These are phyloP conservation scores for Clavelina lepadiformis DNA, from an alignment of 23 tunicate species.

Conservation along the genomic window DNA sequence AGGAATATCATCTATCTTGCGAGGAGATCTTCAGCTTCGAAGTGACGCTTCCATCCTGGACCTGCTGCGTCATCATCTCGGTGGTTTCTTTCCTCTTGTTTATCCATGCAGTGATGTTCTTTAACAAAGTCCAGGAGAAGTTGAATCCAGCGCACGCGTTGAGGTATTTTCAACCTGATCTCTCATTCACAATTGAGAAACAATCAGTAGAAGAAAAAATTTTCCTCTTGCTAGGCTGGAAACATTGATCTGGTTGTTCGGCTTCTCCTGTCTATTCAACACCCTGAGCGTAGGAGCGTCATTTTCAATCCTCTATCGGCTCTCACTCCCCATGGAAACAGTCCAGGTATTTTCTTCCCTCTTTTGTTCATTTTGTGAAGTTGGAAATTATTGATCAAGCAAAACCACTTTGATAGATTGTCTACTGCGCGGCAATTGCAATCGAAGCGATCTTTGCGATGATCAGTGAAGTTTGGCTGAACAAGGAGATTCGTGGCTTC, in stretches of 20 bases:
- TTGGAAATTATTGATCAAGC: too few relatives aligned
- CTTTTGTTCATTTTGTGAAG: too few relatives aligned
- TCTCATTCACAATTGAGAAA: neutral
- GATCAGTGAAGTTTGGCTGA: slow-evolving; percentile 56
- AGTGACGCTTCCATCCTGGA: slow-evolving; percentile 23
- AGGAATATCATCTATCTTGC: slow-evolving; percentile 22
- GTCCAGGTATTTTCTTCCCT: too few relatives aligned
- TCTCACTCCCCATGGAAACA: too few relatives aligned
- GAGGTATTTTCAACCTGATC: slow-evolving; percentile 17
- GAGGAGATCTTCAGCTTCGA: slow-evolving; percentile 14
- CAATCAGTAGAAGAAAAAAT: neutral
- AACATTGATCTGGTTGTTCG: slow-evolving; percentile 47
- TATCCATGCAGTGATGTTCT: slow-evolving; percentile 10
- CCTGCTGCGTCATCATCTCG: slow-evolving; percentile 5
- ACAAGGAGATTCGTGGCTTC: slow-evolving; percentile 39
- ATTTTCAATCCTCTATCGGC: neutral
- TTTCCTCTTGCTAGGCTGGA: slow-evolving; percentile 41
- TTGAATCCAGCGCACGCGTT: slow-evolving; percentile 45
- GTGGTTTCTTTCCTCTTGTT: slow-evolving; percentile 6
- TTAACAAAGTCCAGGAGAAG: neutral
- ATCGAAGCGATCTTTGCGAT: slow-evolving; percentile 20
- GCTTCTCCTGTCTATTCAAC: slow-evolving; percentile 31
- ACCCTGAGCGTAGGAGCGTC: slow-evolving; percentile 8
- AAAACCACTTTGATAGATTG: slow-evolving; percentile 14
- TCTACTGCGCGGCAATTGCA: neutral